Evolutionary conservation across 2,888 invertebrate genomes (phyloP), one percentile per base, ranked within the genome.

Genomic region (Marasmarcha lunaedactyla): DNA sequence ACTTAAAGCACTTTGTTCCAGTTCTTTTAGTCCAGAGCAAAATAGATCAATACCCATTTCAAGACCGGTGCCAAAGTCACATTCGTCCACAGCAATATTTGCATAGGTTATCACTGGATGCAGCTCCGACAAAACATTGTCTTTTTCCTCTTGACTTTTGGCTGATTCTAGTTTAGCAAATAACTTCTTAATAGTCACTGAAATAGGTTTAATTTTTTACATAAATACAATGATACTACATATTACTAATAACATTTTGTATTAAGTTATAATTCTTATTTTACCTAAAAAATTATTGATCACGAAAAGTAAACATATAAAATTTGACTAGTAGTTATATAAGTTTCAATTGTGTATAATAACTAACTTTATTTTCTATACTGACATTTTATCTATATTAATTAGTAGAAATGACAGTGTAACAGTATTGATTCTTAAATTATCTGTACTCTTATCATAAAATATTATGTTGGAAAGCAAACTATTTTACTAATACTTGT

Each of bases 41-140:
- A 97, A 94, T 36, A 98, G 72, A 66, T 94, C 90, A 49, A 95
- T 88, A 0, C 95, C 97, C 27, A 94, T 79, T 68, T 98, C 97
- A 1, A 98, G 69, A 0, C 95, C 92, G 39, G 95, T 95, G 0
- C 97, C 98, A 72, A 95, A 97, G 67, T 98, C 97, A 60, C 93
- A 92, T 67, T 98, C 98, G 60, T 98, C 98, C 41, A 93, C 89
- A 0, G 97, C 98, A 64, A 95, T 94, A 64, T 89, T 92, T 4
- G 94, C 90, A 41, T 89, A 89, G 2, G 92, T 94, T 44, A 95
- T 87, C 1, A 95, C 78, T 41, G 94, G 92, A 54, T 95, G 93
- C 2, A 97, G 63, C 15, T 90, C 87, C 14, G 90, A 88, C 43
- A 92, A 78, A 20, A 87, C 71, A 37, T 76, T 81, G 43, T 85